Evolutionary conservation across 2,113 vertebrate species (phyloP), one percentile per base, ranked within the genome.

Genomic region (Pelmatolapia mariae): DNA sequence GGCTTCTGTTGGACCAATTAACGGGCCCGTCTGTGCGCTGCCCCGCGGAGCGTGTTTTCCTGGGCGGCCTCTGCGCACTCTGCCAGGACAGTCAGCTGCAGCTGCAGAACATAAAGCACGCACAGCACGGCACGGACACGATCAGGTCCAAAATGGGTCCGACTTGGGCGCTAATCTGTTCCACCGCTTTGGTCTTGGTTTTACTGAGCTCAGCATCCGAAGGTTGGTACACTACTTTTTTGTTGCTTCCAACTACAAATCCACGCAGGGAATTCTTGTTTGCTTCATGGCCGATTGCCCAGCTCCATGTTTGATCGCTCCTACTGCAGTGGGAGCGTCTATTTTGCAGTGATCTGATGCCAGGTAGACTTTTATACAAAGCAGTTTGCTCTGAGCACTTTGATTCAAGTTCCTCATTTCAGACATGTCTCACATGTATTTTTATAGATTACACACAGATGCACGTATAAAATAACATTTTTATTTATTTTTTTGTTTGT

Each of bases 281-380:
- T 80, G 45, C 24, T 36, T 86, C n/a, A 26, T 56, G 50, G 19
- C 52, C 81, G 31, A 13, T 19, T 24, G 36, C 22, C 66, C 6
- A 40, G 57, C 88, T 92, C 91, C 89, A 91, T 90, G 56, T 93
- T 91, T 80, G 83, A 84, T 93, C 61, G 68, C 16, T 52, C 73
- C 12, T 80, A 3, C 38, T 47, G 24, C 53, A 47, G 26, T n/a
- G 9, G 80, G 15, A 78, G 26, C 52, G 38, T 88, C 29, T 76
- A 18, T 68, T 50, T 81, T 10, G 53, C 22, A 68, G 36, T 10
- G 24, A 31, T 36, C 78, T 5, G 11, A 31, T 5, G 15, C 7
- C 53, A 71, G 12, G 33, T 4, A 12, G 4, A 47, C 43, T 47
- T 50, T 47, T 13, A 78, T 78, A 33, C 16, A 19, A 50, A 11